A percentile compares a stretch with the other conserved stretches of the same genome.
These are phyloP conservation scores for Scotopteryx bipunctaria DNA, from an alignment of 2,888 invertebrate species.

Conservation along the genomic window DNA sequence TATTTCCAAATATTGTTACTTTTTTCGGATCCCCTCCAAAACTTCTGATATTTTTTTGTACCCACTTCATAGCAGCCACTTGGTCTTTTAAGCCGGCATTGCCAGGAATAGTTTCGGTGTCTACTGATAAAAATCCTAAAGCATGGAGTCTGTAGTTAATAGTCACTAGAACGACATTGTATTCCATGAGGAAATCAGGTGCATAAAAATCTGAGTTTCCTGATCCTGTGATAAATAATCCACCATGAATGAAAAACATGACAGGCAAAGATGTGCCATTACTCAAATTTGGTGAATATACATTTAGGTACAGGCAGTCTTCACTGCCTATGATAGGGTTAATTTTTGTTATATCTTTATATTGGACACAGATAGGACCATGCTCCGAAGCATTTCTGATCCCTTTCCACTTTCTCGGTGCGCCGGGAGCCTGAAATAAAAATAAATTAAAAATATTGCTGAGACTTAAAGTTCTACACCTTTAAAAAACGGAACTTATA, in stretches of 20 bases:
- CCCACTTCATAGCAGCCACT: slow-evolving; percentile 69
- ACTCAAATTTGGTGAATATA: slow-evolving; percentile 35
- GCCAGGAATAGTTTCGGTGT: slow-evolving; percentile 70
- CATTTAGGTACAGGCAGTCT: slow-evolving; percentile 11
- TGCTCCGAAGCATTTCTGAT: slow-evolving; percentile 10
- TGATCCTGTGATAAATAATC: slow-evolving; percentile 65
- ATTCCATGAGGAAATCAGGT: slow-evolving; percentile 63
- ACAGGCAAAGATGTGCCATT: slow-evolving; percentile 54
- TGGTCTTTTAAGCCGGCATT: slow-evolving; percentile 74
- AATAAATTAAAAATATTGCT: background rate
- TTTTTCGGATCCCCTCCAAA: slow-evolving; percentile 73
- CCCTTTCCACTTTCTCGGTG: slow-evolving; percentile 1
- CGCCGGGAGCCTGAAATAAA: background rate
- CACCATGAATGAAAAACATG: slow-evolving; percentile 75
- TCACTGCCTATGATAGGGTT: slow-evolving; percentile 9
- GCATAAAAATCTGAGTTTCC: slow-evolving; percentile 61
- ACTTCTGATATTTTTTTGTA: slow-evolving; percentile 66
- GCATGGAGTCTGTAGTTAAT: slow-evolving; percentile 71
- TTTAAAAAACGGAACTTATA: no score
- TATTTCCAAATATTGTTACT: slow-evolving; percentile 71
- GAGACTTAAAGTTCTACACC: no score
- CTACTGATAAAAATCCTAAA: slow-evolving; percentile 69
- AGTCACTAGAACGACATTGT: slow-evolving; percentile 66
- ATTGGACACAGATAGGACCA: slow-evolving; percentile 10
- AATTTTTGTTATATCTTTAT: background rate